A percentile compares a stretch with the other conserved stretches of the same genome.
These are phyloP conservation scores for Benitochromis conjunctus DNA, from an alignment of 2,113 vertebrate species.

Conservation along the genomic window DNA sequence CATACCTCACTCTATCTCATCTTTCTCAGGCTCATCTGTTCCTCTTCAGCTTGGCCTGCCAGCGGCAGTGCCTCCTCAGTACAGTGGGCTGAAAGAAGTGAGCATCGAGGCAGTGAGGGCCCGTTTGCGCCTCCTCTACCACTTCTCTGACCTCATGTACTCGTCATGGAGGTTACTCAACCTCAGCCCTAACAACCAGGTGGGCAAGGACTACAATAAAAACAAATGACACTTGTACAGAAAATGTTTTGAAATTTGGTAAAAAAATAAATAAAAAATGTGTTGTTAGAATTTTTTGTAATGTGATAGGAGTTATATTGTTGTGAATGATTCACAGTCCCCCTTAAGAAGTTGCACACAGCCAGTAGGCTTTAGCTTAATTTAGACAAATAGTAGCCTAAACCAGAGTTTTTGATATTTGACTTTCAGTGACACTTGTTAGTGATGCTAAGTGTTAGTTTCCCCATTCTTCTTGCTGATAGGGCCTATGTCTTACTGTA, in stretches of 20 bases:
- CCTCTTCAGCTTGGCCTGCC: conserved; percentile 76
- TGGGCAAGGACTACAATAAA: neutral
- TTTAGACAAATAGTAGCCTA: neutral
- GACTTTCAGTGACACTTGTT: neutral
- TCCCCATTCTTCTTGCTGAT: too few relatives aligned
- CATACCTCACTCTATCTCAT: neutral
- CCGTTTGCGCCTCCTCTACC: conserved; percentile 76
- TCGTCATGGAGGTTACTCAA: conserved; percentile 79
- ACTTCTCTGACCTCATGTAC: conserved; percentile 84
- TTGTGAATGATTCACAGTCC: neutral
- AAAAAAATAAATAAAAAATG: neutral
- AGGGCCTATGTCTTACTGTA: neutral
- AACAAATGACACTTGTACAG: neutral
- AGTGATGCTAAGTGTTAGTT: neutral
- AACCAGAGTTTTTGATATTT: neutral
- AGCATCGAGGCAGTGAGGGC: conserved; percentile 71
- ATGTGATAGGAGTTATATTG: neutral
- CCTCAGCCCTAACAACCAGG: conserved; percentile 78
- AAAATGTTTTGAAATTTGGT: neutral
- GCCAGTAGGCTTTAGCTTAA: neutral
- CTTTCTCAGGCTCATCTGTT: conserved; percentile 60
- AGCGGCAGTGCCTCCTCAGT: conserved; percentile 74
- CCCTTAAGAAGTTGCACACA: neutral
- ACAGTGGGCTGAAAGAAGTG: conserved; percentile 72
- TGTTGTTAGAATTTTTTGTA: neutral